Evolutionary conservation across 2,113 vertebrate genomes (phyloP).

Genomic region (Machaerirhynchus nigripectus): DNA sequence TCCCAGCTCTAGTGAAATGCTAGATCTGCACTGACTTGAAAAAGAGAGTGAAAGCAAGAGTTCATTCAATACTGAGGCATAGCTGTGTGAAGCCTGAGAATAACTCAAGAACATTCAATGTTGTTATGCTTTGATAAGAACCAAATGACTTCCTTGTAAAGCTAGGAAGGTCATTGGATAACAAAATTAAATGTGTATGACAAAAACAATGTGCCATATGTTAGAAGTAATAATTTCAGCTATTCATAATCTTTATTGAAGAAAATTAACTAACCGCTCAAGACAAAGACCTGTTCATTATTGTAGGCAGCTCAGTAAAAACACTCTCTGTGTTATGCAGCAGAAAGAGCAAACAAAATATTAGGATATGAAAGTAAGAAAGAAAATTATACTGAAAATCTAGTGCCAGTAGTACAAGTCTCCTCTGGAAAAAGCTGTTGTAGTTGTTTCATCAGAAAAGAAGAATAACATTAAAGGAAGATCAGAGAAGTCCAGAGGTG

Average conservation of each 20-base stretch:
- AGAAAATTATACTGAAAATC: background rate
- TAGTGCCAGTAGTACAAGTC: background rate
- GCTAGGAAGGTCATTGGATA: background rate
- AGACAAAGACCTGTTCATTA: background rate
- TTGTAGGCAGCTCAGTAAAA: background rate
- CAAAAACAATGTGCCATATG: background rate
- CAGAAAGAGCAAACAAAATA: background rate
- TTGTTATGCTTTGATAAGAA: background rate
- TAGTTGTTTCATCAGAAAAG: background rate
- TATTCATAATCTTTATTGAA: background rate
- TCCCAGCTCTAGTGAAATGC: background rate
- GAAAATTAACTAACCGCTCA: background rate
- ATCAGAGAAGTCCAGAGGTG: background rate
- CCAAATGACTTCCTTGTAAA: background rate
- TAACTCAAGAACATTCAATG: background rate
- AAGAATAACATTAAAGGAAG: background rate
- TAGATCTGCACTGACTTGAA: background rate
- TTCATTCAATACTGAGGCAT: background rate
- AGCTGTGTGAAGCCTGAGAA: background rate
- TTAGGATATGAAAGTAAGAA: background rate
- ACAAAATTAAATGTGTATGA: background rate
- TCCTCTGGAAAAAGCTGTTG: background rate
- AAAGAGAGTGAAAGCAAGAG: background rate
- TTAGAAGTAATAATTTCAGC: background rate
- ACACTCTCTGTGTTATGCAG: background rate